Evolutionary conservation across 2,113 vertebrate genomes (phyloP).

Genomic region (Grammomys surdaster): DNA sequence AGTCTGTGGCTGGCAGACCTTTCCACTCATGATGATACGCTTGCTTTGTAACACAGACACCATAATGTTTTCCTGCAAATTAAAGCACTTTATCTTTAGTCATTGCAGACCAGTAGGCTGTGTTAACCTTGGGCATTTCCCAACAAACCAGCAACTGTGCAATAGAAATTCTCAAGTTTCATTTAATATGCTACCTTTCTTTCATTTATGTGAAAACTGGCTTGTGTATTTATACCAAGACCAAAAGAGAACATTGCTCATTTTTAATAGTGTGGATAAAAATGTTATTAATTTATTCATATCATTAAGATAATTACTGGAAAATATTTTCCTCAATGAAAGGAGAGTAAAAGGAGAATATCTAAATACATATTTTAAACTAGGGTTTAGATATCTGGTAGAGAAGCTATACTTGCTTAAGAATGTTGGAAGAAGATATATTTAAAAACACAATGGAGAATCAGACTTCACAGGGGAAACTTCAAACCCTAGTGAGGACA

Average conservation of each 20-base stretch:
- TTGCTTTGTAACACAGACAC: slow-evolving; percentile 11
- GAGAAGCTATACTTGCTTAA: background rate
- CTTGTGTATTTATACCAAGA: background rate
- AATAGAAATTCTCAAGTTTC: background rate
- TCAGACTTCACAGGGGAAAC: background rate
- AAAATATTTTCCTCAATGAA: background rate
- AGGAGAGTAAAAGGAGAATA: background rate
- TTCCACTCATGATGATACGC: background rate
- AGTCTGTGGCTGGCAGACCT: slow-evolving; percentile 23
- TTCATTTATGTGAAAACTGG: slow-evolving; percentile 7
- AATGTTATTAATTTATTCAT: slow-evolving; percentile 4
- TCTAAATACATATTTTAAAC: background rate
- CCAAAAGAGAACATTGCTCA: background rate
- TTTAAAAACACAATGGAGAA: background rate
- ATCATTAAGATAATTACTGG: slow-evolving; percentile 9
- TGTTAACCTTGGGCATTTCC: slow-evolving; percentile 38
- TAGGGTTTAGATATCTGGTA: background rate
- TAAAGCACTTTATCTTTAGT: slow-evolving; percentile 71
- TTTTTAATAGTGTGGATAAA: slow-evolving; percentile 10
- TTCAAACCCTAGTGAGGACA: background rate
- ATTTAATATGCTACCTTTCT: slow-evolving; percentile 22
- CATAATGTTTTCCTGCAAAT: slow-evolving; percentile 73
- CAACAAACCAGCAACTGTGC: background rate
- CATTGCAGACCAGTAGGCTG: background rate
- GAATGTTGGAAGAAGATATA: background rate